Percentiles rank a stretch among this genome's conserved stretches.
Evolutionary conservation across 37 sponge, comb jelly and placozoan species (phyloP).

Genomic region (Aphrocallistes beatrix): DNA sequence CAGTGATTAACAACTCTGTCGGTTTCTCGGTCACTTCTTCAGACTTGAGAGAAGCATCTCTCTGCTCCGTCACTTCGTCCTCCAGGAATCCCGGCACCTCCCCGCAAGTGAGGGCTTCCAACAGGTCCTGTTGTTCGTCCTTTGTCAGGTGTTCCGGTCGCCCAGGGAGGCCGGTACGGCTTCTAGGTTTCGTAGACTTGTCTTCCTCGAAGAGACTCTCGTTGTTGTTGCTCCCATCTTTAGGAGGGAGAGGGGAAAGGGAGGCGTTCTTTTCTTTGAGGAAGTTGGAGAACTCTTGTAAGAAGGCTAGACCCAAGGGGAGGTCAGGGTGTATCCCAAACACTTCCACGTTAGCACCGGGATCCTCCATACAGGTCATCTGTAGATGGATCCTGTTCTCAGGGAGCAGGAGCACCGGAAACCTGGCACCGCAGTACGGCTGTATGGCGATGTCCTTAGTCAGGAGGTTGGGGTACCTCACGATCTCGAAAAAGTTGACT

Average conservation of each 20-base stretch:
- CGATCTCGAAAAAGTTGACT: slow-evolving; percentile 43
- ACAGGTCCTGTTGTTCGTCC: slow-evolving; percentile 13
- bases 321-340: slow-evolving; percentile 50
- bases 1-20: background rate
- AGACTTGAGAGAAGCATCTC: background rate
- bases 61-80: background rate
- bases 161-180: background rate
- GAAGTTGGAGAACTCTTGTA: slow-evolving; percentile 13
- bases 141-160: background rate
- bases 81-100: background rate
- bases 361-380: slow-evolving; percentile 10
- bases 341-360: slow-evolving; percentile 34
- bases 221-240: background rate
- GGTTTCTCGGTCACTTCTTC: background rate
- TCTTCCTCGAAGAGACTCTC: slow-evolving; percentile 1
- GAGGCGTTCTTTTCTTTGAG: background rate
- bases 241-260: background rate
- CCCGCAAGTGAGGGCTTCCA: background rate
- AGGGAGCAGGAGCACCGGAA: slow-evolving; percentile 67
- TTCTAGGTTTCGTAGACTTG: background rate
- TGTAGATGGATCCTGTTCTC: slow-evolving; percentile 43
- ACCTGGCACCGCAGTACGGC: slow-evolving; percentile 48
- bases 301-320: slow-evolving; percentile 55
- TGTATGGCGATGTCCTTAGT: slow-evolving; percentile 24
- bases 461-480: slow-evolving; percentile 68